Evolutionary conservation across 2,888 invertebrate species (phyloP).

Genomic region (Odiellus spinosus): DNA sequence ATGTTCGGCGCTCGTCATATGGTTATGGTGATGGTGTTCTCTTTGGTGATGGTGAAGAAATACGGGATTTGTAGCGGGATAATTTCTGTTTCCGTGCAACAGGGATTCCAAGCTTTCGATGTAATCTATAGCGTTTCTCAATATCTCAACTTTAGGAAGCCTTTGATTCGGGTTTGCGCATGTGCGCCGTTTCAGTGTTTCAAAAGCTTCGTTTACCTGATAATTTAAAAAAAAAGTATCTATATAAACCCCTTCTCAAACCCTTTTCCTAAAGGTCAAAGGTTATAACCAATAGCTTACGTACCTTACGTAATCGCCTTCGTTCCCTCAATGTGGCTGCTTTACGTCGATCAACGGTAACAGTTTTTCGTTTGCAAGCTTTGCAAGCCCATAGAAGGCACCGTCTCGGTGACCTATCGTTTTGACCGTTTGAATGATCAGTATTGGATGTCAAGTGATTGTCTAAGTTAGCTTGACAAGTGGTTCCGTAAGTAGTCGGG

Average conservation of each 20-base stretch:
- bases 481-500: too few relatives aligned
- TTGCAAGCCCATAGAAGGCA: conserved; percentile 95
- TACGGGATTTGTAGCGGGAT: too few relatives aligned
- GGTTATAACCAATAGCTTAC: background rate
- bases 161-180: conserved; percentile 90
- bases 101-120: conserved; percentile 55
- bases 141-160: conserved; percentile 91
- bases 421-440: too few relatives aligned
- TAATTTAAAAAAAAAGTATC: background rate
- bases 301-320: conserved; percentile 74
- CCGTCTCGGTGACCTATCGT: conserved; percentile 38
- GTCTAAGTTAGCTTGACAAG: too few relatives aligned
- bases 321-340: conserved; percentile 92
- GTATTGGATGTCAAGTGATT: too few relatives aligned
- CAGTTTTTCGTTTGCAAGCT: conserved; percentile 80
- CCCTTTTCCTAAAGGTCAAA: too few relatives aligned
- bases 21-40: too few relatives aligned
- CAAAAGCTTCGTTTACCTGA: conserved; percentile 95
- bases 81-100: conserved; percentile 29
- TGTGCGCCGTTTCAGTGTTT: conserved; percentile 76
- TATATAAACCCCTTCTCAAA: too few relatives aligned
- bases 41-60: too few relatives aligned
- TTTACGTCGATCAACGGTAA: conserved; percentile 85
- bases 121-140: conserved; percentile 68
- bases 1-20: too few relatives aligned